Base-by-base conservation (phyloP, 2,797 vertebrate genomes). In the Hippoglossus hippoglossus region DNA sequence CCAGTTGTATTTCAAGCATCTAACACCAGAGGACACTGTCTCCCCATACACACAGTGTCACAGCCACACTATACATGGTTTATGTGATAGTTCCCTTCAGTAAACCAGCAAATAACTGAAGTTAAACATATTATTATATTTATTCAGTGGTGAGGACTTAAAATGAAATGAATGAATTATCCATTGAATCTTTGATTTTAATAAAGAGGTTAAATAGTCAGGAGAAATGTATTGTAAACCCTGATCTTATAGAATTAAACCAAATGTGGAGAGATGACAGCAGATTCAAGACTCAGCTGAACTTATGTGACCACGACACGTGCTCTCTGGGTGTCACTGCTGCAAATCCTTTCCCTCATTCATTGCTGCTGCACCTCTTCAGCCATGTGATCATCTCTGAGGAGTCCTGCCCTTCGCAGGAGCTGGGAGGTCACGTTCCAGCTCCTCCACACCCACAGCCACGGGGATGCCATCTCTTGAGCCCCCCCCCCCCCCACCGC, bases 11-110 rank as follows among this genome's bases (percentile, higher is more conserved):
- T 83, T 25, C 57, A 58, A 50, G 18, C 4, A 24, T 52, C 25
- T 2, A 61, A 75, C 91, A 89, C 60, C 65, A 91, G 90, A 84
- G 79, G 90, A 18, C 79, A 65, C 83, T 87, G 71, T 89, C 80
- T 81, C 50, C 55, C 16, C 47, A 81, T 47, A 55, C 79, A 87
- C 85, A 55, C 10, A n/a, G 25, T 0, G 24, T n/a, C 5, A 65
- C 0, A 36, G 11, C 11, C 25, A 54, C 25, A 2, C 34, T 24
- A 39, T 26, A 53, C 21, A 55, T 31, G 55, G 22, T 67, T 67
- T 41, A 18, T n/a, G 18, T 15, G 49, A 65, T 24, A 19, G 6
- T 34, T 59, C 7, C 13, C 49, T 62, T 1, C 19, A 63, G 16
- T 65, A 24, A 65, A 67, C n/a, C 22, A 70, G 36, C 5, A 22